These are phyloP conservation scores for Pseudolaguvia tuberculata DNA, from an alignment of 2,113 vertebrate species.

Conservation along the genomic window DNA sequence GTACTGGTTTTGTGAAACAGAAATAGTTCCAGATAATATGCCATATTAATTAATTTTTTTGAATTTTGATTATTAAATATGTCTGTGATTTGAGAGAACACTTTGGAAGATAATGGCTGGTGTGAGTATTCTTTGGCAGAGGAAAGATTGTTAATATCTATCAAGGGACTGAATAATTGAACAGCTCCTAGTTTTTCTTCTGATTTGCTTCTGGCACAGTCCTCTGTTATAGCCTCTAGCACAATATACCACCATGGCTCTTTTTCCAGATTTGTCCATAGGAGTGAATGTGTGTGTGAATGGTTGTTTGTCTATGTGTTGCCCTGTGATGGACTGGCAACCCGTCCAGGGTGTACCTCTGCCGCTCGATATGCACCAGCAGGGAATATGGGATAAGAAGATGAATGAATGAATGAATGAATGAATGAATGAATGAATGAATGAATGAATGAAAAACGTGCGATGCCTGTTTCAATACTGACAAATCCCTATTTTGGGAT, in stretches of 20 bases:
- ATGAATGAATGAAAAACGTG: too few species aligned
- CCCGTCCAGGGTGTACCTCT: too few species aligned
- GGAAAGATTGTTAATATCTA: slow-evolving; percentile 40
- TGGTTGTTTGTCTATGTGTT: too few species aligned
- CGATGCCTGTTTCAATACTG: background rate
- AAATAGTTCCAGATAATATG: background rate
- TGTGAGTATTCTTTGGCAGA: slow-evolving; percentile 33
- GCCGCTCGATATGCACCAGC: too few species aligned
- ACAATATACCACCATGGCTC: background rate
- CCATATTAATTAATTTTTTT: background rate
- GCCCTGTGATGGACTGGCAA: too few species aligned
- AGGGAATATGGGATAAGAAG: too few species aligned
- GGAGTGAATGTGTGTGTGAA: too few species aligned
- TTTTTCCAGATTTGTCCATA: background rate
- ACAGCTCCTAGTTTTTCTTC: slow-evolving; percentile 37
- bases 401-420: too few species aligned
- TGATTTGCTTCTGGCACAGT: slow-evolving; percentile 1
- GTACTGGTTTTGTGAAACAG: background rate
- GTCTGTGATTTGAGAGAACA: background rate
- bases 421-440: too few species aligned
- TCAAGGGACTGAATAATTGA: slow-evolving; percentile 48
- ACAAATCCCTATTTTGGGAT: background rate
- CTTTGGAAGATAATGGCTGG: slow-evolving; percentile 20
- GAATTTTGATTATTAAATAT: background rate
- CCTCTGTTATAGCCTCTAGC: background rate